Conservation (phyloP, 2,888 invertebrate species). For the Diarsia brunnea region DNA sequence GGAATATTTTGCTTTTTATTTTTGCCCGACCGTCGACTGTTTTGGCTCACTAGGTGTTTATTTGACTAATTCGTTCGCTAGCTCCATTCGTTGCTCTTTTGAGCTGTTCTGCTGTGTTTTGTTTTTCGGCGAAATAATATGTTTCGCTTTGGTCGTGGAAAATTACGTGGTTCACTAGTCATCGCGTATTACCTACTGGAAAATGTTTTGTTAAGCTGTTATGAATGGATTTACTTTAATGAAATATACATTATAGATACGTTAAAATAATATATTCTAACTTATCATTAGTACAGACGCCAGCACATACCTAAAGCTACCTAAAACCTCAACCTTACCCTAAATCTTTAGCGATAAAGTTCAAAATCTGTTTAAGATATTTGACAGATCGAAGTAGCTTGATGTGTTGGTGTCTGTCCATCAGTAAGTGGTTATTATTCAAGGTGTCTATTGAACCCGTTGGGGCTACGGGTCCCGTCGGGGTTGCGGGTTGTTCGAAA, state of each 20-base stretch:
- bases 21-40: conserved; percentile 26
- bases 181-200: background rate
- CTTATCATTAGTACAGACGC: too few species aligned
- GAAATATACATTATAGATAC: background rate
- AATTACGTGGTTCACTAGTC: conserved; percentile 30
- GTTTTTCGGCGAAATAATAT: conserved; percentile 30
- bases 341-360: too few species aligned
- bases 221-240: background rate
- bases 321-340: too few species aligned
- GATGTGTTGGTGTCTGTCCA: too few species aligned
- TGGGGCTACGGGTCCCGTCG: too few species aligned
- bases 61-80: conserved; percentile 63
- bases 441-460: too few species aligned
- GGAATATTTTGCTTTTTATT: conserved; percentile 59
- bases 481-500: too few species aligned
- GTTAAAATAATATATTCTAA: too few species aligned
- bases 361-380: too few species aligned
- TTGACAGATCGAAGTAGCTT: too few species aligned
- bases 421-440: background rate
- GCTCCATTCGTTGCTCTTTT: conserved; percentile 53
- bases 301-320: too few species aligned
- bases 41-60: conserved; percentile 58
- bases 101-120: conserved; percentile 14
- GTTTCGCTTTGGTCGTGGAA: conserved; percentile 26
- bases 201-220: background rate